phyloP scores from a whole-genome alignment of 2,888 invertebrate genomes.

The Andricus curvator region DNA sequence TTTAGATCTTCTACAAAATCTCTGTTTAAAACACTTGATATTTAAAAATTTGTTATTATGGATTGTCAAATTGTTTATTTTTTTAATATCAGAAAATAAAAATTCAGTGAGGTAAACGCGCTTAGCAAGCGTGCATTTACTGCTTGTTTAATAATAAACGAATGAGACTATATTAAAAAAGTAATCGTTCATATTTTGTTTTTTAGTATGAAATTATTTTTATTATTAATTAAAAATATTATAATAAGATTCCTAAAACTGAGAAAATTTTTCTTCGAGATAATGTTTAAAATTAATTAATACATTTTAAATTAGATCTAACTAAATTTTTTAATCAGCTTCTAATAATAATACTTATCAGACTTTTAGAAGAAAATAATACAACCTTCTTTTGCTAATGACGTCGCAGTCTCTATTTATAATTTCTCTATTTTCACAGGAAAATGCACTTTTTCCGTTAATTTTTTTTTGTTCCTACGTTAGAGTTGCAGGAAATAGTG shows the following conservation, averaged over 20 bases:
- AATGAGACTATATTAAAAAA: no score
- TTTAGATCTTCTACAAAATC: no score
- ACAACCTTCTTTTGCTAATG: background rate
- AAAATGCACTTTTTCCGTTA: background rate
- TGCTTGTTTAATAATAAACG: no score
- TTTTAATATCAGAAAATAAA: no score
- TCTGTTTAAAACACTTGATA: no score
- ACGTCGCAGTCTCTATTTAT: background rate
- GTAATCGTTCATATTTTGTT: background rate
- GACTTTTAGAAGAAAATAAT: background rate
- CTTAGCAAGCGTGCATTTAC: no score
- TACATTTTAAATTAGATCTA: no score
- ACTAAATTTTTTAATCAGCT: background rate
- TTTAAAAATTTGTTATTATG: no score
- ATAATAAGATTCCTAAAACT: background rate
- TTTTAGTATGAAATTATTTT: background rate
- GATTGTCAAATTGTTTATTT: no score
- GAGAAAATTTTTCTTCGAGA: no score
- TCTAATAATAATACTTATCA: background rate
- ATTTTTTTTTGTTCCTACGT: background rate
- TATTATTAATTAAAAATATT: background rate
- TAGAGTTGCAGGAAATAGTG: background rate
- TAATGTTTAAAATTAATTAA: no score
- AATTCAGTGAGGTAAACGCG: no score
- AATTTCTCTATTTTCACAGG: background rate